phyloP scores from a whole-genome alignment of 2,113 vertebrate genomes.

The Rhea americana region DNA sequence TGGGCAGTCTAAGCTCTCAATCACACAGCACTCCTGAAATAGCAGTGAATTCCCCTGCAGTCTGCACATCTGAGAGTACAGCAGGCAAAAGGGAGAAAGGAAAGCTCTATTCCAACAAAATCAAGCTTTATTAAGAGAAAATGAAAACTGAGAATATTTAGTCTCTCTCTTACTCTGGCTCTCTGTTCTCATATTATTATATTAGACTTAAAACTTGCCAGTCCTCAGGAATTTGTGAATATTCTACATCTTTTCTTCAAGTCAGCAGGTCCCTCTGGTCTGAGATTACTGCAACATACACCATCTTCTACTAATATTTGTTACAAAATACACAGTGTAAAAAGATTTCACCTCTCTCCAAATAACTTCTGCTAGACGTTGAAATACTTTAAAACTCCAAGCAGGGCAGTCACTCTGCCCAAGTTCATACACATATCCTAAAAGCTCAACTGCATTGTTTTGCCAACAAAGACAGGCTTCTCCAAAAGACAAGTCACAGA shows the following conservation, averaged over 20 bases:
- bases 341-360: neutral
- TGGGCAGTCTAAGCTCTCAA: neutral
- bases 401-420: neutral
- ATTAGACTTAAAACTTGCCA: neutral
- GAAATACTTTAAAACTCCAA: neutral
- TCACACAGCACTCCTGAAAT: fast-evolving
- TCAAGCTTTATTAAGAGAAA: neutral
- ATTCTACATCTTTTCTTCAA: neutral
- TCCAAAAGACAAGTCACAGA: neutral
- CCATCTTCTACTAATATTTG: neutral
- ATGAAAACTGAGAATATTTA: neutral
- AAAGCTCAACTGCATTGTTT: neutral
- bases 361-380: neutral
- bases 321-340: neutral
- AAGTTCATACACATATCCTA: fast-evolving
- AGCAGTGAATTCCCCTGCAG: fast-evolving
- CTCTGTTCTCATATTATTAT: neutral
- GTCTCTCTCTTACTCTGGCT: neutral
- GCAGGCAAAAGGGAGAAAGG: neutral
- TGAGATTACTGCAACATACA: neutral
- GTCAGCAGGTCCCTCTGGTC: neutral
- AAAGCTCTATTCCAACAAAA: neutral
- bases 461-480: too few species aligned
- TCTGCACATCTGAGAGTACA: fast-evolving
- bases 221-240: neutral